Base-by-base conservation (phyloP, 2,888 invertebrate genomes). In the Chaetogeoica ovagalla region DNA sequence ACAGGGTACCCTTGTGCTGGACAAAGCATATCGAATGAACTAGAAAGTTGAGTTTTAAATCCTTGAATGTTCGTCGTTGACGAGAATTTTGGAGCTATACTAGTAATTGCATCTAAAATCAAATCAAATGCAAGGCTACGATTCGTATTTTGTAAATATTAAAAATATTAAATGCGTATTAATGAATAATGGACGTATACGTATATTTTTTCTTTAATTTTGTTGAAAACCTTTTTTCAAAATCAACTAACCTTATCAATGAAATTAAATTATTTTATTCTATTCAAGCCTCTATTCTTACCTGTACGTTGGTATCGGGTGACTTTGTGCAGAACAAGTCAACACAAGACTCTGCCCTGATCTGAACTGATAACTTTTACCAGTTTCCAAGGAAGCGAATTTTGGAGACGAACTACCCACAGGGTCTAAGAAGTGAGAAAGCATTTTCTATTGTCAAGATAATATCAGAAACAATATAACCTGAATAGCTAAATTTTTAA, bases 291-390 rank as follows among this genome's bases (percentile, higher is more conserved):
- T 19, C 68, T 57, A 59, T 92, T 90, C 88, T 86, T 87, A 90
- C 90, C 89, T 89, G 87, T 88, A 89, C 79, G 85, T 85, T 13
- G 89, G 90, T 71, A 89, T 87, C 82, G 90, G 90, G 86, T 89
- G 92, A 84, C 90, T 91, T 88, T 93, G 92, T 83, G 92, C 92
- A 76, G 92, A 92, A 86, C 93, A 93, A 84, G 90, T 88, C 83
- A 93, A 88, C 75, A 91, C 89, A 84, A 91, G 88, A 82, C 89
- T 88, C 74, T 87, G 86, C 39, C 86, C 87, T 48, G 81, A 71
- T 48, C 62, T 71, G 63, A 82, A 81, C 39, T 82, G 76, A 81
- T 83, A 84, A 66, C 89, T 86, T 89, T 88, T 85, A 90, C 86
- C 69, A 85, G 85, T 74, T 66, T 84, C 83, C 68, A 83, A 82